Conservation (phyloP, 1,140 invertebrate genomes). For the Parasteatoda tepidariorum region DNA sequence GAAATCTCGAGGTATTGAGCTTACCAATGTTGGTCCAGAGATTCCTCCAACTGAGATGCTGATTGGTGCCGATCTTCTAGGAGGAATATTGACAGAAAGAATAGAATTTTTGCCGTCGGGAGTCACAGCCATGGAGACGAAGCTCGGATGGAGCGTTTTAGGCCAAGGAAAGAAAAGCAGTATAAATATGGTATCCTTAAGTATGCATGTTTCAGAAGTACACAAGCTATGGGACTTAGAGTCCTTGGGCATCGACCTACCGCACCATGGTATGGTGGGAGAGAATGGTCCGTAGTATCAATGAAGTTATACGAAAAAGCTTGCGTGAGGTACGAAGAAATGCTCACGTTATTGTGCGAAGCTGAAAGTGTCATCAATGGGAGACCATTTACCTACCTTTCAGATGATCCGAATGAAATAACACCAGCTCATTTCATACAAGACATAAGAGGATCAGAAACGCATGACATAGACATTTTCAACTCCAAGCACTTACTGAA, state of each 20-base stretch:
- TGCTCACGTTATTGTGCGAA: too few species aligned
- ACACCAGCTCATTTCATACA: too few species aligned
- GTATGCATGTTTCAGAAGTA: not conserved
- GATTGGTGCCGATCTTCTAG: conserved; percentile 5
- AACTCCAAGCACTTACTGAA: too few species aligned
- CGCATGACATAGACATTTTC: too few species aligned
- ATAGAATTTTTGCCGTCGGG: not conserved
- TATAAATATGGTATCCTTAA: not conserved
- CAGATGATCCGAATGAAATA: too few species aligned
- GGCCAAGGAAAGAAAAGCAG: not conserved
- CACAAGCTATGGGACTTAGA: not conserved
- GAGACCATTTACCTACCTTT: too few species aligned
- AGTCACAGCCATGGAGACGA: conserved; percentile 8
- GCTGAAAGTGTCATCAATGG: too few species aligned
- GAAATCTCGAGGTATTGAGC: not conserved
- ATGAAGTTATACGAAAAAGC: too few species aligned
- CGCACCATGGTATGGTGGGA: not conserved
- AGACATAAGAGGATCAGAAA: too few species aligned
- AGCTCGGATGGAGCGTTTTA: conserved; percentile 15
- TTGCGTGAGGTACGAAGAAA: too few species aligned
- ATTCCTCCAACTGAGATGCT: not conserved
- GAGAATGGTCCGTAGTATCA: too few species aligned
- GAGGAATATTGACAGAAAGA: conserved; percentile 9
- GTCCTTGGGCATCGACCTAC: not conserved
- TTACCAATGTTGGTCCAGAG: not conserved